These are phyloP conservation scores for Paramuricea clavata DNA, from an alignment of 92 coral and sea anemone species.

Conservation along the genomic window DNA sequence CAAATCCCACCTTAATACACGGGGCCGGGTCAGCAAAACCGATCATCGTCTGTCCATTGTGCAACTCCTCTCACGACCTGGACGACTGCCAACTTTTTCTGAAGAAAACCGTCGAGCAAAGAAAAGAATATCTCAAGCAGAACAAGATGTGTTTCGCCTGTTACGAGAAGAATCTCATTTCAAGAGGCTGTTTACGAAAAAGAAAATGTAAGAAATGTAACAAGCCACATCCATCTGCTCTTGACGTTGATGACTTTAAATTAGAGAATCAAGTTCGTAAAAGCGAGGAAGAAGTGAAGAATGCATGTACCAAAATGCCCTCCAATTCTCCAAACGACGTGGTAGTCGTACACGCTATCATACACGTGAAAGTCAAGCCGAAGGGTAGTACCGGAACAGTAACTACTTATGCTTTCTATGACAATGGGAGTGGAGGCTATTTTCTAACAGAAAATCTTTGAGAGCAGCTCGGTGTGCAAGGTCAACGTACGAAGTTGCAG, in stretches of 20 bases:
- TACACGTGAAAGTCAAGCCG: slow-evolving; percentile 65
- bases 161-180: slow-evolving; percentile 56
- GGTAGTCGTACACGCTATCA: slow-evolving; percentile 66
- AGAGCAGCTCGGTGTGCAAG: too few relatives aligned
- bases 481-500: too few relatives aligned
- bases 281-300: slow-evolving; percentile 11
- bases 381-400: slow-evolving; percentile 52
- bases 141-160: slow-evolving; percentile 70
- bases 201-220: slow-evolving; percentile 68
- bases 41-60: slow-evolving; percentile 48
- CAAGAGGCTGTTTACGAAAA: slow-evolving; percentile 66
- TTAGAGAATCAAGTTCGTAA: slow-evolving; percentile 24
- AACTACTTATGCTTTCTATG: slow-evolving; percentile 76
- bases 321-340: slow-evolving; percentile 45
- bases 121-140: slow-evolving; percentile 61
- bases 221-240: slow-evolving; percentile 71
- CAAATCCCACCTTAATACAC: slow-evolving; percentile 1
- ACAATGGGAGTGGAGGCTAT: slow-evolving; percentile 74
- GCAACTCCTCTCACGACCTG: slow-evolving; percentile 61
- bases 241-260: slow-evolving; percentile 53
- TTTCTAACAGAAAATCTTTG: slow-evolving; percentile 44
- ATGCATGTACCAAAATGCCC: slow-evolving; percentile 36
- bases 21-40: slow-evolving; percentile 31
- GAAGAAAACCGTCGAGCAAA: slow-evolving; percentile 54
- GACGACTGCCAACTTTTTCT: slow-evolving; percentile 60